Evolutionary conservation across 2,113 vertebrate species (phyloP).

Genomic region (Mormoops blainvillei): DNA sequence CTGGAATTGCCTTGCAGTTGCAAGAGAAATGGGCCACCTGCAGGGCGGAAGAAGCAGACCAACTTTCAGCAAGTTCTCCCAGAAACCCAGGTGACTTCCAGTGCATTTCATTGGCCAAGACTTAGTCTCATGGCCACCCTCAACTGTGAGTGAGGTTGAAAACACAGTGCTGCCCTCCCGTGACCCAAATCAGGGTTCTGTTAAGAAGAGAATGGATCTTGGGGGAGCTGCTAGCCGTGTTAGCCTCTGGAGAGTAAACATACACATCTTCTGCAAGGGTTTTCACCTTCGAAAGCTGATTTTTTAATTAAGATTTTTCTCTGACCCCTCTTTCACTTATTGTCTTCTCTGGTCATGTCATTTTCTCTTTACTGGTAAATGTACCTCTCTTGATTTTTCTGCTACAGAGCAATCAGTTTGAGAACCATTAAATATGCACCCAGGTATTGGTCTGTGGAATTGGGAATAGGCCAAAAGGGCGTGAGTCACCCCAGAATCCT

Average conservation of each 20-base stretch:
- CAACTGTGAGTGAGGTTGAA: background rate
- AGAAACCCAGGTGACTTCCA: background rate
- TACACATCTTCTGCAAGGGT: background rate
- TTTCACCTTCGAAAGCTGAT: background rate
- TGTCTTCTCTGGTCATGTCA: background rate
- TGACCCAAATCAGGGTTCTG: background rate
- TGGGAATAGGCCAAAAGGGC: background rate
- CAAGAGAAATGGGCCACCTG: background rate
- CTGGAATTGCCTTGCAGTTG: background rate
- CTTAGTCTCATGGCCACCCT: background rate
- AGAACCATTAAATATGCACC: background rate
- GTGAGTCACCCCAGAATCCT: background rate
- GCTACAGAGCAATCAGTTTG: background rate
- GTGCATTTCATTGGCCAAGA: background rate
- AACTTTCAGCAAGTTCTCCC: background rate
- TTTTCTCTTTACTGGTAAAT: background rate
- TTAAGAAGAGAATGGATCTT: background rate
- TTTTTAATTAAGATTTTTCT: constrained; percentile 3
- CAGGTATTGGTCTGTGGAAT: background rate
- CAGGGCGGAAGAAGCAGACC: background rate
- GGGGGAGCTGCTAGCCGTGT: background rate
- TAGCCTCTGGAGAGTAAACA: background rate
- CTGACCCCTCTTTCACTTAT: background rate
- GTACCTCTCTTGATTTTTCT: background rate
- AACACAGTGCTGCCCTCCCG: background rate